Evolutionary conservation across 2,888 invertebrate species (phyloP), one percentile per base, ranked within the genome.

Genomic region (Drosophila mercatorum): DNA sequence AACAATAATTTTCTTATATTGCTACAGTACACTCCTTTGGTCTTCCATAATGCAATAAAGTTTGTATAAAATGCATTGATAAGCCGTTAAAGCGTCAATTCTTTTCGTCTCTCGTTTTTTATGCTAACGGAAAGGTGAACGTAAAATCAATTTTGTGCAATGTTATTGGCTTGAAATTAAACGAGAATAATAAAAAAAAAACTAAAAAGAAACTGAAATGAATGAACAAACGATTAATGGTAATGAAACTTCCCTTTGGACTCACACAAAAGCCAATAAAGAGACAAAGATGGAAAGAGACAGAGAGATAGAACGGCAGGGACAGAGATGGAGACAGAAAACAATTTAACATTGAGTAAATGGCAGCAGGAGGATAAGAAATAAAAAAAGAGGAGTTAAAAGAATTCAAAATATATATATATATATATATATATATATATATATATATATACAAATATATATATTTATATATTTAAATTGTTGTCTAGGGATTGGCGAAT

Each of bases 391-490:
- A 46, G 51, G 47, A 61, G 53, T 69, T 72, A 72, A 49, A 74
- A 67, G 34, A 57, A 55, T 41, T 67, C 68, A 57, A 75, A 79
- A 81, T 77, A 72, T 78, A 87, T 83, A 87, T 80, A 78, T 79
- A 88, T 81, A 75, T 77, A 88, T 84, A 87, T 81, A 75, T 77
- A 88, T 84, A 87, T 81, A 75, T 77, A 88, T 88, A 31, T 3
- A 6, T 2, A 79, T 77, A 72, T 78, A 87, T 83, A 83, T 80
- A 79, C 79, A 75, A 75, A 81, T 75, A 72, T 78, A 87, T 83
- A 86, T 80, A 78, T 81, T 74, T 79, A 84, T 81, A 75, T 77
- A 88, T 84, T 84, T 81, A 88, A 84, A 88, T 82, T 78, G 72
- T 75, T 78, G 82, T 66, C 69, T 55, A 65, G 69, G 74, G 75